Evolutionary conservation across 2,797 vertebrate species (phyloP).

Genomic region (Saxicola maurus): DNA sequence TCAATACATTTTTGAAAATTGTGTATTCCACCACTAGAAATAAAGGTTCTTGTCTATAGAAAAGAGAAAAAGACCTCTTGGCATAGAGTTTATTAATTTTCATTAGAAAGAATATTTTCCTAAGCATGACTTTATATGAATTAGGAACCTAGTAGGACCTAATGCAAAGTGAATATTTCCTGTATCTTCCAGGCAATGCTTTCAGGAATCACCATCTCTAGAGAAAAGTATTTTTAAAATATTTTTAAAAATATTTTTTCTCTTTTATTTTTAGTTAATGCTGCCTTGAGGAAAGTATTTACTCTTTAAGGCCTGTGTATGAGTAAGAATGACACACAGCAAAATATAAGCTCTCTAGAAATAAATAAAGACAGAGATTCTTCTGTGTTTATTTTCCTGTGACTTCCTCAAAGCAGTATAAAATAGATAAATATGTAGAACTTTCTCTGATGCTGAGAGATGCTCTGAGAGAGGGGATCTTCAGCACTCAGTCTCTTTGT

Average conservation of each 20-base stretch:
- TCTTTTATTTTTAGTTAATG: not conserved
- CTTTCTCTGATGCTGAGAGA: not conserved
- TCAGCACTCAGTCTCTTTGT: not conserved
- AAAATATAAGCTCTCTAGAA: not conserved
- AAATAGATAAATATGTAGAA: not conserved
- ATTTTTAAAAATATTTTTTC: not conserved
- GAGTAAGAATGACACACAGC: not conserved
- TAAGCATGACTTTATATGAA: not conserved
- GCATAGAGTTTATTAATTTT: not conserved
- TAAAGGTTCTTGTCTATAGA: not conserved
- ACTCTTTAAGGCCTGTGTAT: not conserved
- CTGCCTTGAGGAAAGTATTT: not conserved
- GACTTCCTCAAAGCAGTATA: not conserved
- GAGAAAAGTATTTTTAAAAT: not conserved
- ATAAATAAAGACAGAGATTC: not conserved
- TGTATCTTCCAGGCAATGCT: not conserved
- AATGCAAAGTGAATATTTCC: not conserved
- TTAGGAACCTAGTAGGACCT: not conserved
- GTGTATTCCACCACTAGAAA: not conserved
- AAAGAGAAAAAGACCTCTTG: not conserved
- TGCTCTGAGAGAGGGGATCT: fast-evolving
- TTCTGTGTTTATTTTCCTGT: not conserved
- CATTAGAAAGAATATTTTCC: not conserved
- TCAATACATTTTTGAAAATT: not conserved
- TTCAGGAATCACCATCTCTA: not conserved